These are phyloP conservation scores for Tricholaema leucomelas DNA, from an alignment of 2,113 vertebrate genomes.

Conservation along the genomic window DNA sequence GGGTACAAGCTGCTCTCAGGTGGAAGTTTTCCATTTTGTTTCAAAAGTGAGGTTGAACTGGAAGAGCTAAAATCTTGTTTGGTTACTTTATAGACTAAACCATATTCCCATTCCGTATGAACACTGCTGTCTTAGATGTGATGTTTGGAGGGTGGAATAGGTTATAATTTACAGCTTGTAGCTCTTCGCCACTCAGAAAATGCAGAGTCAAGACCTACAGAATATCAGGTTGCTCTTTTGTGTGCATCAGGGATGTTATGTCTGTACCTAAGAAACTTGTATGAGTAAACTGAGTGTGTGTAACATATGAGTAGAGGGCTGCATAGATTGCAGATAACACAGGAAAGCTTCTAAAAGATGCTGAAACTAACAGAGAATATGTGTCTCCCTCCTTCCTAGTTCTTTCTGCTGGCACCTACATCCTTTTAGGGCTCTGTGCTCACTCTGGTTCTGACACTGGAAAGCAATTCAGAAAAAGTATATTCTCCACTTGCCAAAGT, in stretches of 20 bases:
- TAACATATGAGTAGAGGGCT: accelerated
- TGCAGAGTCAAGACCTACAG: background rate
- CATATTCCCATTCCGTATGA: background rate
- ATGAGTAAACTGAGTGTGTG: background rate
- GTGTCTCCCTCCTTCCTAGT: accelerated
- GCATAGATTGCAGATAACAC: background rate
- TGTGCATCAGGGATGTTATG: accelerated
- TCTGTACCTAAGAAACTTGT: background rate
- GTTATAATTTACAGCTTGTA: background rate
- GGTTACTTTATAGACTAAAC: background rate
- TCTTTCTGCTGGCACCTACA: background rate
- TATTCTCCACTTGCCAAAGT: background rate
- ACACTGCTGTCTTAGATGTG: background rate
- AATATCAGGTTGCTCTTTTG: background rate
- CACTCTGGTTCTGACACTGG: background rate
- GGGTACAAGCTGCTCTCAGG: background rate
- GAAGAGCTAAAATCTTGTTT: background rate
- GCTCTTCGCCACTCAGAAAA: background rate
- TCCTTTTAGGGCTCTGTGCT: background rate
- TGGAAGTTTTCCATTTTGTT: background rate
- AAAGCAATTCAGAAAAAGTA: background rate
- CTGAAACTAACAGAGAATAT: background rate
- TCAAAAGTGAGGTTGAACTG: background rate
- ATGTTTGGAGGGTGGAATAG: background rate
- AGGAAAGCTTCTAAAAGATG: background rate